Base-by-base conservation (phyloP, 2,113 vertebrate species). In the Galeopterus variegatus region DNA sequence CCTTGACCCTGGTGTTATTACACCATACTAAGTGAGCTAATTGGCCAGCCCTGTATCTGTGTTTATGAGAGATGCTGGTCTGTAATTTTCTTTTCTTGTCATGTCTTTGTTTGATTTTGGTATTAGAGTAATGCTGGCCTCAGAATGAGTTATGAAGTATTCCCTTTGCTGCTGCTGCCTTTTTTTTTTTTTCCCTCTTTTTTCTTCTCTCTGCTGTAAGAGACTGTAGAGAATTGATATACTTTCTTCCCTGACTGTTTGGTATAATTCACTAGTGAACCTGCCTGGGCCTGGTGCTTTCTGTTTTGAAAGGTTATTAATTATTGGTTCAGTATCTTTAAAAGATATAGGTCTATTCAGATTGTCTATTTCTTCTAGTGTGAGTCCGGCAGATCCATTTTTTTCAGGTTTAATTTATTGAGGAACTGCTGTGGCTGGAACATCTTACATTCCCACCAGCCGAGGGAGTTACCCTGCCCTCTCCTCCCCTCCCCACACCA, bases 401-500 rank as follows among this genome's bases (percentile, higher is more conserved):
- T 21, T 41, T 69, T 21, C 11, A 72, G 36, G 36, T 12, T 41
- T 41, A 41, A 41, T 41, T 79, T 52, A 48, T 5, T 18, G 45
- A 62, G 65, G 19, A 79, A 11, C 50, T 1, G 0, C 58, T 19
- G 56, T 28, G 80, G 23, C 54, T 86, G 79, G 58, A 65, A 18
- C 31, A 4, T 54, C 31, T 52, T 56, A 84, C 9, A 17, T 56
- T 70, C 41, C 60, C 23, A 2, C 21, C 73, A 23, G 33, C 73
- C 52, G 7, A n/a, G 70, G 17, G 54, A 69, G 54, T 31, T 31
- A 9, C 41, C 13, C 52, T 41, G 41, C 41, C 17, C 23, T n/a
- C 4, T 4, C 6, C 41, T 23, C 6, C 24, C 24, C 8, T 8
- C 0, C 26, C 1, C 9, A 4, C 54, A 24, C 41, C 12, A 33